A percentile compares a stretch with the other conserved stretches of the same genome.
Conservation (phyloP, 2,113 vertebrate species). For the Choloepus hoffmanni region DNA sequence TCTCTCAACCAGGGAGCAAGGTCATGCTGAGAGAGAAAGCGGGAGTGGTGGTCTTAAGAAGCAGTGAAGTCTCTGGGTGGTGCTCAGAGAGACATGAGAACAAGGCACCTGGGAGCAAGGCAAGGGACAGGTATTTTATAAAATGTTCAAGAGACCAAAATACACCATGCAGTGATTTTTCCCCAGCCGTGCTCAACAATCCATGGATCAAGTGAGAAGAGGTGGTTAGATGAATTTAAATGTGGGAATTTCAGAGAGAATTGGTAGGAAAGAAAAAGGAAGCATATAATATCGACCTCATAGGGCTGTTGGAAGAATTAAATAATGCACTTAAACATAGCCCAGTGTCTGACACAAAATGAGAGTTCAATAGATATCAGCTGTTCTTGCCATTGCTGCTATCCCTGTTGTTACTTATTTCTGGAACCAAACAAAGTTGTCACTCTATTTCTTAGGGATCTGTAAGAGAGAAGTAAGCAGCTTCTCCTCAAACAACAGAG, state of each 20-base stretch:
- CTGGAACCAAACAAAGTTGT: slow-evolving; percentile 10
- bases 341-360: slow-evolving; percentile 34
- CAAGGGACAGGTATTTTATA: background rate
- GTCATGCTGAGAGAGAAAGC: background rate
- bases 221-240: slow-evolving; percentile 15
- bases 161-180: background rate
- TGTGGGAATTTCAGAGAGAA: background rate
- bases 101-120: background rate
- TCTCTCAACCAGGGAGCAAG: background rate
- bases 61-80: background rate
- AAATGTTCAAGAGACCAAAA: background rate
- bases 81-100: background rate
- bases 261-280: slow-evolving; percentile 6
- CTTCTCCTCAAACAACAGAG: slow-evolving; percentile 26
- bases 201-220: slow-evolving; percentile 6
- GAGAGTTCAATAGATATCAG: slow-evolving; percentile 3
- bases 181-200: background rate
- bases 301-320: background rate
- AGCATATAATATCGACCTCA: slow-evolving; percentile 40
- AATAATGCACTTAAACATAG: slow-evolving; percentile 11
- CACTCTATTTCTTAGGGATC: slow-evolving; percentile 2
- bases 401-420: background rate
- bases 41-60: background rate
- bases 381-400: background rate
- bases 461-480: slow-evolving; percentile 41